Percentiles rank a stretch among this genome's conserved stretches.
These are phyloP conservation scores for Lochmaea capreae DNA, from an alignment of 2,888 invertebrate species.

Conservation along the genomic window DNA sequence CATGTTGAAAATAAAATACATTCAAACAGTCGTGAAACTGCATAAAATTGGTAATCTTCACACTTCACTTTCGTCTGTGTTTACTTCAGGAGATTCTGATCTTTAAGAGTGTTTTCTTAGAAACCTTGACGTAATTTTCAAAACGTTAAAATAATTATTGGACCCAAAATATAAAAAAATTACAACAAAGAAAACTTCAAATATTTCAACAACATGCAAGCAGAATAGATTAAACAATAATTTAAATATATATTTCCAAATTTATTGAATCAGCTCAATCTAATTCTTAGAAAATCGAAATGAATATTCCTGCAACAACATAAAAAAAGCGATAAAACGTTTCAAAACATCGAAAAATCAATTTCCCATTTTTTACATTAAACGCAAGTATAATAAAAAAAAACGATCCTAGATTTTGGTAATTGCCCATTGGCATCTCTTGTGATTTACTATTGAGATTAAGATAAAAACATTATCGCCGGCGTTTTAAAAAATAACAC, in stretches of 20 bases:
- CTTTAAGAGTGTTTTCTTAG: no score
- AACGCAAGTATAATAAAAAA: background rate
- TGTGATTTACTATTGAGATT: background rate
- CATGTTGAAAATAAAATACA: no score
- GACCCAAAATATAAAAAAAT: no score
- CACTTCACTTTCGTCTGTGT: no score
- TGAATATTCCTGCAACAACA: background rate
- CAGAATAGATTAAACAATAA: no score
- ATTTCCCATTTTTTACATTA: background rate
- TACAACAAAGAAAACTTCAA: no score
- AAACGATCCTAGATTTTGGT: background rate
- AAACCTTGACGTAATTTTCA: no score
- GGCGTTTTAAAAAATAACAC: background rate
- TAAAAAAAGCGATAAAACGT: background rate
- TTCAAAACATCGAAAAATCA: background rate
- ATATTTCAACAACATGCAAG: no score
- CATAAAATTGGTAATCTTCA: no score
- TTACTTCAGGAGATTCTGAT: no score
- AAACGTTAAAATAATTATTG: no score
- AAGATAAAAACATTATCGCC: background rate
- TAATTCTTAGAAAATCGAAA: background rate
- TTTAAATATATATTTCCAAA: background rate
- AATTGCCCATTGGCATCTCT: conserved; percentile 2
- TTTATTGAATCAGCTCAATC: background rate
- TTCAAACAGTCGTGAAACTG: no score